A percentile compares a stretch with the other conserved stretches of the same genome.
Evolutionary conservation across 2,113 vertebrate species (phyloP).

Genomic region (Athene cunicularia): DNA sequence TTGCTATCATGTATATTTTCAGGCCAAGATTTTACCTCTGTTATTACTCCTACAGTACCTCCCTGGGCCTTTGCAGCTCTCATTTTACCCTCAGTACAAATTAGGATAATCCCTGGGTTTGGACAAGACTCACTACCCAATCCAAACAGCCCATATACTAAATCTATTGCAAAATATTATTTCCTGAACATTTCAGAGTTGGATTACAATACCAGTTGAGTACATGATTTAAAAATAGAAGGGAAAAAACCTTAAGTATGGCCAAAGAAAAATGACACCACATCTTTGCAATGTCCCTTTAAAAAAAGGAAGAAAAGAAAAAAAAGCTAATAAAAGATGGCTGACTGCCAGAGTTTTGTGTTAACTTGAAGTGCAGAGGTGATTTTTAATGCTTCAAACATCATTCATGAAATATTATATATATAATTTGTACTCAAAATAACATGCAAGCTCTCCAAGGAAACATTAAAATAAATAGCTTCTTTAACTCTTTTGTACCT

Average conservation of each 20-base stretch:
- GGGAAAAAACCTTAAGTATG: background rate
- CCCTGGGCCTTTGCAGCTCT: background rate
- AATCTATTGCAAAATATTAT: background rate
- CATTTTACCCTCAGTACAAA: slow-evolving; percentile 40
- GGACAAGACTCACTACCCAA: background rate
- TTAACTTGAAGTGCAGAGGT: slow-evolving; percentile 78
- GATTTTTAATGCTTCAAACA: slow-evolving; percentile 77
- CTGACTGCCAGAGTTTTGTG: slow-evolving; percentile 72
- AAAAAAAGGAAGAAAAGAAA: background rate
- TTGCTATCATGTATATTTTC: background rate
- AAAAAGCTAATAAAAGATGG: slow-evolving; percentile 62
- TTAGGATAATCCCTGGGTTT: slow-evolving; percentile 48
- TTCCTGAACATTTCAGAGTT: slow-evolving; percentile 40
- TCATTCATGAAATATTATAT: slow-evolving; percentile 81
- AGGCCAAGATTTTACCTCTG: background rate
- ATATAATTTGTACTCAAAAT: slow-evolving; percentile 81
- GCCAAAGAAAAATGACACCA: slow-evolving; percentile 43
- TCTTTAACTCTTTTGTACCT: slow-evolving; percentile 83
- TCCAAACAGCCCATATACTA: slow-evolving; percentile 2
- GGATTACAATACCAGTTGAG: background rate
- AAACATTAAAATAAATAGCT: slow-evolving; percentile 84
- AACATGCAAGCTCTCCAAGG: slow-evolving; percentile 76
- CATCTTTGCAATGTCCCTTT: slow-evolving; percentile 43
- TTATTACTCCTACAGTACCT: background rate
- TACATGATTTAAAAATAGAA: slow-evolving; percentile 37